Evolutionary conservation across 2,113 vertebrate genomes (phyloP).

Genomic region (Pelecanus crispus): DNA sequence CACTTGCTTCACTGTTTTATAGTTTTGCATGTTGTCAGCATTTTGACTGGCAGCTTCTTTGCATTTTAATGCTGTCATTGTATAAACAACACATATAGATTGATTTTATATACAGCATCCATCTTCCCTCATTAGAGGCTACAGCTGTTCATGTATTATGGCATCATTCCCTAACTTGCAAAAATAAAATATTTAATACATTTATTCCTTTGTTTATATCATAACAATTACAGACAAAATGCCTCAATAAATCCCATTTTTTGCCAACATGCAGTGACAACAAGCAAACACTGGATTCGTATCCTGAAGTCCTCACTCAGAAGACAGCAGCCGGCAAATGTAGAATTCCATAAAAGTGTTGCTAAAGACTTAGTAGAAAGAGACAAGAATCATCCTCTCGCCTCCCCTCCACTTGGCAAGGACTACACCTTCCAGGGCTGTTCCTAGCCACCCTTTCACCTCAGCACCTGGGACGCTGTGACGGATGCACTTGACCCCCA

Average conservation of each 20-base stretch:
- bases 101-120: conserved; percentile 14
- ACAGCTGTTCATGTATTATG: background rate
- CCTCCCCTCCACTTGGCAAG: background rate
- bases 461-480: background rate
- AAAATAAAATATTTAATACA: conserved; percentile 19
- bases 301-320: background rate
- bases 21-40: conserved; percentile 21
- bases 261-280: background rate
- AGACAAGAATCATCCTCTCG: background rate
- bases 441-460: background rate
- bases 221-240: background rate
- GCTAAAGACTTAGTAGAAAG: background rate
- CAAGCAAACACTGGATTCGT: background rate
- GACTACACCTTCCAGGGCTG: background rate
- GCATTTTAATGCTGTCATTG: conserved; percentile 1
- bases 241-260: background rate
- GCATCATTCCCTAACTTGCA: background rate
- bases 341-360: background rate
- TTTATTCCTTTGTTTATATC: background rate
- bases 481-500: background rate
- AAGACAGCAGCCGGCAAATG: background rate
- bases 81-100: background rate
- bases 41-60: conserved; percentile 17
- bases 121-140: conserved; percentile 26
- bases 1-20: background rate